Percentiles rank a stretch among this genome's conserved stretches.
These are phyloP conservation scores for Synodontis membranacea DNA, from an alignment of 2,113 vertebrate species.

Conservation along the genomic window DNA sequence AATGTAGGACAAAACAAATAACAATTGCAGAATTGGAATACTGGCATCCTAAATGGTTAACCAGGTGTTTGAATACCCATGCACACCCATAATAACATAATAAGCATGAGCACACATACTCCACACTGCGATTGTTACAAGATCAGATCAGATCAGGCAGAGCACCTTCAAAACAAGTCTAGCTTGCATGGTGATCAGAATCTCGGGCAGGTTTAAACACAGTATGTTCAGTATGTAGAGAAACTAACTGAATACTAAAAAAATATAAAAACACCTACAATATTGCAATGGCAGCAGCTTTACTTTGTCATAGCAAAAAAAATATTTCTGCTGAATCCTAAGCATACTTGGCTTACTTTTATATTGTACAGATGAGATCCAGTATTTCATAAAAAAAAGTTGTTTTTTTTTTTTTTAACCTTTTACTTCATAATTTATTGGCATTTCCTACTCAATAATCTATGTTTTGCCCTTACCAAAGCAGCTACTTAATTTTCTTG, in stretches of 20 bases:
- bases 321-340: not conserved
- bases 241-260: not conserved
- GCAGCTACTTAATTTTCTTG: not conserved
- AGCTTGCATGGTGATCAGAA: not conserved
- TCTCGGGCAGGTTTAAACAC: not conserved
- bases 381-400: not conserved
- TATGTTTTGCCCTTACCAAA: not conserved
- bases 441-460: not conserved
- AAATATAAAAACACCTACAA: not conserved
- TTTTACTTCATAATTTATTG: not conserved
- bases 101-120: not conserved
- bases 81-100: not conserved
- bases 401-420: not conserved
- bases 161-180: not conserved
- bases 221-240: not conserved
- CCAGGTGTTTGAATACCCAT: not conserved
- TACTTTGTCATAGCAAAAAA: not conserved
- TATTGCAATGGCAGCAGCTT: not conserved
- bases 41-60: not conserved
- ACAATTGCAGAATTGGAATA: not conserved
- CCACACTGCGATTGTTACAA: not conserved
- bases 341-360: not conserved
- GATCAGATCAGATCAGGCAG: not conserved
- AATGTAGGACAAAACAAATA: not conserved
- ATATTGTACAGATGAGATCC: not conserved